phyloP scores from a whole-genome alignment of 2,113 vertebrate genomes.

The Stigmatopora nigra region DNA sequence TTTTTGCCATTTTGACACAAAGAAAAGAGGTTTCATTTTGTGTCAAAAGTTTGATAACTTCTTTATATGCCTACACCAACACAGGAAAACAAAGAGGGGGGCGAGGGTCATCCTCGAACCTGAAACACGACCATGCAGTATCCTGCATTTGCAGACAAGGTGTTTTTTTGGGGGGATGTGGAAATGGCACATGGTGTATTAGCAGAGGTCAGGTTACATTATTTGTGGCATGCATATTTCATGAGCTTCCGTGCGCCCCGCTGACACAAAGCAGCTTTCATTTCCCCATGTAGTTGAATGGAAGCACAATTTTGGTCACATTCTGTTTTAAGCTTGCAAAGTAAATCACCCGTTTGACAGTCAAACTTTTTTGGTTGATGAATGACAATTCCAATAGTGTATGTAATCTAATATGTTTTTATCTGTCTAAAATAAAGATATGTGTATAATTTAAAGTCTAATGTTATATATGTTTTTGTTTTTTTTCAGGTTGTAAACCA shows the following conservation, averaged over 20 bases:
- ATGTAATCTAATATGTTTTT: neutral
- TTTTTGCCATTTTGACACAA: neutral
- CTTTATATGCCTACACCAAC: neutral
- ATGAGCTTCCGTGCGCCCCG: constrained; percentile 47
- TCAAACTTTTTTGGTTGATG: neutral
- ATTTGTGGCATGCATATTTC: constrained; percentile 46
- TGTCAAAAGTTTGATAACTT: neutral
- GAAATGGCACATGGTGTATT: constrained; percentile 29
- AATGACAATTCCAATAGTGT: neutral
- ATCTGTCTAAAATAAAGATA: neutral
- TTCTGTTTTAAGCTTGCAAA: constrained; percentile 17
- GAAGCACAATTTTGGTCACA: constrained; percentile 41
- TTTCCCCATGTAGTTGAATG: constrained; percentile 42
- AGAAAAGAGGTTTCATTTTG: neutral
- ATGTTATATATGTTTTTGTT: neutral
- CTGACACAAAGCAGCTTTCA: constrained; percentile 55
- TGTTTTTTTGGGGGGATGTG: constrained; percentile 21
- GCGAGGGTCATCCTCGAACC: constrained; percentile 12
- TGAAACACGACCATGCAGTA: constrained; percentile 23
- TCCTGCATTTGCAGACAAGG: constrained; percentile 11
- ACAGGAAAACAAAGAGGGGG: constrained; percentile 22
- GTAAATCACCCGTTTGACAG: neutral
- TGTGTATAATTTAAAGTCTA: neutral
- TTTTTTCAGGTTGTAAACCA: constrained; percentile 72
- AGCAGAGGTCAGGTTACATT: constrained; percentile 38